Percentiles rank a stretch among this genome's conserved stretches.
Conservation (phyloP, 2,113 vertebrate genomes). For the Lipophrys pholis region DNA sequence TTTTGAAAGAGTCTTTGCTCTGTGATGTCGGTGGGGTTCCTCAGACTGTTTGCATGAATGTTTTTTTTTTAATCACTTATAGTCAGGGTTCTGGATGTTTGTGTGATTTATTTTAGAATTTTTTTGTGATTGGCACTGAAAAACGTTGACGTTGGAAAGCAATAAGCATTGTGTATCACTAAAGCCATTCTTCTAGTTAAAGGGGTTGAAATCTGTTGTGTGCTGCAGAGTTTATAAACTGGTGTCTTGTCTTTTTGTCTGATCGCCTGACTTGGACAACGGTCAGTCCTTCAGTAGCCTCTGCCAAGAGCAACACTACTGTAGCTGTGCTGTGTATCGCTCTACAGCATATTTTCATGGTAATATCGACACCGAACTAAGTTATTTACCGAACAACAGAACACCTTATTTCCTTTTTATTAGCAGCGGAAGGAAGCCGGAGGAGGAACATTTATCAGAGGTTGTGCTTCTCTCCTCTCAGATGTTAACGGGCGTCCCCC, state of each 20-base stretch:
- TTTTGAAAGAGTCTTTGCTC: conserved; percentile 5
- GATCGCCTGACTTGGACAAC: background rate
- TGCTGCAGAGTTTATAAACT: conserved; percentile 20
- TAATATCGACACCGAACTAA: conserved; percentile 1
- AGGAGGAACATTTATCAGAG: conserved; percentile 9
- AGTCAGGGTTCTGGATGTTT: conserved; percentile 53
- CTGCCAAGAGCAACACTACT: conserved; percentile 20
- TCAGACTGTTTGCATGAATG: conserved; percentile 46
- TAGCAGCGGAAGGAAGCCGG: conserved; percentile 6
- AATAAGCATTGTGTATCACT: conserved; percentile 63
- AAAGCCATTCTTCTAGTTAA: conserved; percentile 20
- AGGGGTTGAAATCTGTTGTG: background rate
- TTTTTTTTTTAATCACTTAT: conserved; percentile 50
- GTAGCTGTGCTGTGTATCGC: conserved; percentile 24
- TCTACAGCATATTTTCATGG: conserved; percentile 5
- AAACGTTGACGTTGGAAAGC: conserved; percentile 42
- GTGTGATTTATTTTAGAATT: conserved; percentile 7
- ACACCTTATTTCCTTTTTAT: conserved; percentile 6
- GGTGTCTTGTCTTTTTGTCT: background rate
- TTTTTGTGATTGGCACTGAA: conserved; percentile 10
- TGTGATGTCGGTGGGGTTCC: background rate
- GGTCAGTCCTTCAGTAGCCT: conserved; percentile 20
- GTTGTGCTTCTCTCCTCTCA: background rate
- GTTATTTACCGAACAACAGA: background rate
- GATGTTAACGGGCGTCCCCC: conserved; percentile 23